Conservation (phyloP, 2,113 vertebrate genomes). For the Motacilla tschutschensis region DNA sequence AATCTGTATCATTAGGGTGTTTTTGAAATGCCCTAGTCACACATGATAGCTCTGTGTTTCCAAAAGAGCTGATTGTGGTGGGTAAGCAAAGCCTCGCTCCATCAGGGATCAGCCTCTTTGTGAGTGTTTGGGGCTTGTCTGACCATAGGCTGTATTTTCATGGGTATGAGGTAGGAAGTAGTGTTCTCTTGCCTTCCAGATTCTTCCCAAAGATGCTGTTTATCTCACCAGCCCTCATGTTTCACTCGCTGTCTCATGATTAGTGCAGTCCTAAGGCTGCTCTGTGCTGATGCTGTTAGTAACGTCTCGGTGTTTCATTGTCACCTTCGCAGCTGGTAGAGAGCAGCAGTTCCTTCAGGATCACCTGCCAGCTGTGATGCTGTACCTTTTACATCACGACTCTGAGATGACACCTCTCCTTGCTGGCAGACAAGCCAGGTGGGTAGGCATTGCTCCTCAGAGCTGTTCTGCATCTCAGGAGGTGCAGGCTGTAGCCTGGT, state of each 20-base stretch:
- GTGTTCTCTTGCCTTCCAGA: neutral
- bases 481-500: fast-evolving
- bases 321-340: constrained; percentile 29
- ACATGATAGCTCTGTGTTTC: neutral
- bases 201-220: neutral
- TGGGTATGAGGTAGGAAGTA: neutral
- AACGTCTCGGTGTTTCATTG: neutral
- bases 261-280: neutral
- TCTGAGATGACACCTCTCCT: constrained; percentile 16
- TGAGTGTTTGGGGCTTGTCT: neutral
- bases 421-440: constrained; percentile 46
- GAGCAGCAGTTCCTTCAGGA: constrained; percentile 12
- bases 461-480: neutral
- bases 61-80: neutral
- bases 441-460: constrained; percentile 3
- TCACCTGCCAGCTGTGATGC: constrained; percentile 22
- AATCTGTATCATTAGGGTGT: neutral
- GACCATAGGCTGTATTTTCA: neutral
- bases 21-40: neutral
- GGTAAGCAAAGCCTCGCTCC: neutral
- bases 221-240: neutral
- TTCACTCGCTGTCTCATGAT: neutral
- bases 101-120: neutral
- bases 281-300: neutral
- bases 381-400: neutral